These are phyloP conservation scores for Dendrolimus kikuchii DNA, from an alignment of 1,140 invertebrate genomes.

Conservation along the genomic window DNA sequence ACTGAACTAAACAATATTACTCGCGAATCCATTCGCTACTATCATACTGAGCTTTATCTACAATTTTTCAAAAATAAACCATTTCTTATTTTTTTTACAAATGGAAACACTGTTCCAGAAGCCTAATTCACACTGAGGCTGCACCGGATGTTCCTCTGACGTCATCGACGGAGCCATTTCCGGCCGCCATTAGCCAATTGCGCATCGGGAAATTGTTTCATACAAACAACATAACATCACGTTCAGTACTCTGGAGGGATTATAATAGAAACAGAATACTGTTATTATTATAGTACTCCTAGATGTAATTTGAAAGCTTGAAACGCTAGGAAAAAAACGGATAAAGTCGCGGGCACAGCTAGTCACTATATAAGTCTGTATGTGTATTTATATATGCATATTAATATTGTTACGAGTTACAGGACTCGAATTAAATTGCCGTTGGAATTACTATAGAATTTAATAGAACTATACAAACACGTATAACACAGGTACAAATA, in stretches of 20 bases:
- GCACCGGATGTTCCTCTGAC: constrained; percentile 35
- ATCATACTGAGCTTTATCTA: background rate
- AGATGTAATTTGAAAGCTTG: background rate
- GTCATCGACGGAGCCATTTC: constrained; percentile 42
- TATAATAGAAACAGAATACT: background rate
- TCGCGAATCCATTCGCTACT: no score
- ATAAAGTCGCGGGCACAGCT: no score
- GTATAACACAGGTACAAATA: no score
- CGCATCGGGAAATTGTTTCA: constrained; percentile 34
- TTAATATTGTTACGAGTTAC: no score
- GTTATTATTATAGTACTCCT: background rate
- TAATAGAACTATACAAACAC: no score
- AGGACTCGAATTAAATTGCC: no score
- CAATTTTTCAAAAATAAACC: background rate
- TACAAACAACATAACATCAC: constrained; percentile 3
- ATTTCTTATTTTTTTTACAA: background rate
- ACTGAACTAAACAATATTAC: no score
- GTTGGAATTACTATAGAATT: no score
- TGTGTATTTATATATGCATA: no score
- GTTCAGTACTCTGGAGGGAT: constrained; percentile 1
- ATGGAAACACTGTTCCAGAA: background rate
- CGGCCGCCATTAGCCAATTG: constrained; percentile 38
- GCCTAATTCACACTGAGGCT: constrained; percentile 6
- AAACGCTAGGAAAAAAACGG: no score
- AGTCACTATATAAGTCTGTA: no score